Percentiles rank a stretch among this genome's conserved stretches.
Evolutionary conservation across 2,113 vertebrate species (phyloP).

Genomic region (Oryzias woworae): DNA sequence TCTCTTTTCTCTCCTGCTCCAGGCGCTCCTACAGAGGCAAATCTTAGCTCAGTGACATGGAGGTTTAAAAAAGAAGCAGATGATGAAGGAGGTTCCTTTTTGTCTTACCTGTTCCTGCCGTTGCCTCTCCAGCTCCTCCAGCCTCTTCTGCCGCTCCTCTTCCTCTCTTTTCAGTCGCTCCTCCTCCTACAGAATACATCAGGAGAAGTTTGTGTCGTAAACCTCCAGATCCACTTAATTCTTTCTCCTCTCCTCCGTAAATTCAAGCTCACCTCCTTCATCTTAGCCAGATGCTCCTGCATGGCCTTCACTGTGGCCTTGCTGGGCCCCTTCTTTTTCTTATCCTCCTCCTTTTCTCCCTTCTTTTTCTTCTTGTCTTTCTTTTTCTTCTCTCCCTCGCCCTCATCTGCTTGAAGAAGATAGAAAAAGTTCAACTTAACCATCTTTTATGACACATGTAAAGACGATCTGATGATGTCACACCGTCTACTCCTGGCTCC

Average conservation of each 20-base stretch:
- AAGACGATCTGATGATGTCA: slow-evolving; percentile 4
- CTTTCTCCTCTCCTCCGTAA: no score
- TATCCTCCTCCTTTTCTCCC: slow-evolving; percentile 87
- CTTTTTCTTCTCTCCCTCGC: slow-evolving; percentile 93
- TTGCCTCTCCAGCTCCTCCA: slow-evolving; percentile 91
- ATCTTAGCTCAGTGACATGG: neutral
- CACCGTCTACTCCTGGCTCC: slow-evolving; percentile 80
- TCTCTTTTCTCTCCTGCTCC: slow-evolving; percentile 94
- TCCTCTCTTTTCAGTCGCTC: slow-evolving; percentile 89
- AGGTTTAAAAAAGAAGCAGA: neutral
- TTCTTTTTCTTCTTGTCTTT: slow-evolving; percentile 89
- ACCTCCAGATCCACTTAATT: no score
- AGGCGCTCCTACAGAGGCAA: slow-evolving; percentile 83
- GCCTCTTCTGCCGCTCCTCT: slow-evolving; percentile 82
- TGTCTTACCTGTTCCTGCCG: slow-evolving; percentile 87
- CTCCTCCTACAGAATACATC: slow-evolving; percentile 77
- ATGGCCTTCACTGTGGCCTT: slow-evolving; percentile 97
- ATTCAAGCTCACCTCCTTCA: slow-evolving; percentile 82
- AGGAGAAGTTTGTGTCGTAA: no score
- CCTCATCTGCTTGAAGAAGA: slow-evolving; percentile 72
- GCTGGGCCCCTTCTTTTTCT: slow-evolving; percentile 97
- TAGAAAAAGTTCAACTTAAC: neutral
- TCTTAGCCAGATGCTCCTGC: slow-evolving; percentile 93
- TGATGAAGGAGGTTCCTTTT: neutral
- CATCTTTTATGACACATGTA: neutral